Evolutionary conservation across 2,797 vertebrate genomes (phyloP).

Genomic region (Danio choprae): DNA sequence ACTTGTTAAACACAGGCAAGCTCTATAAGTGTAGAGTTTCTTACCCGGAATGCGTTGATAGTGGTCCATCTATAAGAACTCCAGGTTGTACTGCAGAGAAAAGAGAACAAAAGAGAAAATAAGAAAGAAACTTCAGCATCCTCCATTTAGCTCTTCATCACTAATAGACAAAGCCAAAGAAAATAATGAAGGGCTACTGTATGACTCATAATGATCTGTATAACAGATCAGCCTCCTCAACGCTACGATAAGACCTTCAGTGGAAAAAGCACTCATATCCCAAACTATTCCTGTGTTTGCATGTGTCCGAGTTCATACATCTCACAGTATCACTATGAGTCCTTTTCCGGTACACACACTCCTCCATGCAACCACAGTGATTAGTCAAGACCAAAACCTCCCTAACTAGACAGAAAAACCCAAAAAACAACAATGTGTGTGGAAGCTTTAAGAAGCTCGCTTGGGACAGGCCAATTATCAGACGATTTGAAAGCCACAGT

Average conservation of each 20-base stretch:
- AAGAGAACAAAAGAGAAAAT: constrained; percentile 5
- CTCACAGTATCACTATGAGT: constrained; percentile 8
- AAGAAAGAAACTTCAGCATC: neutral
- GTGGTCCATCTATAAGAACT: constrained; percentile 2
- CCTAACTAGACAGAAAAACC: constrained; percentile 26
- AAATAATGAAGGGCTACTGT: constrained; percentile 23
- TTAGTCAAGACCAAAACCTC: constrained; percentile 41
- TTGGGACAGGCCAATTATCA: neutral
- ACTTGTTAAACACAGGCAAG: neutral
- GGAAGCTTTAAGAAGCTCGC: neutral
- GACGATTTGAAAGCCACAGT: constrained; percentile 16
- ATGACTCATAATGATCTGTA: constrained; percentile 48
- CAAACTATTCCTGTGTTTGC: neutral
- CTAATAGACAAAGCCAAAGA: neutral
- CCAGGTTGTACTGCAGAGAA: neutral
- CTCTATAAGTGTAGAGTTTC: neutral
- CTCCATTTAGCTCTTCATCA: neutral
- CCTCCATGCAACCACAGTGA: constrained; percentile 32
- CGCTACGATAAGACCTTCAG: constrained; percentile 25
- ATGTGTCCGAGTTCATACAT: constrained; percentile 22
- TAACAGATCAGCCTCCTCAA: constrained; percentile 44
- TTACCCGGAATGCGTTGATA: constrained; percentile 19
- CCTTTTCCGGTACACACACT: constrained; percentile 30
- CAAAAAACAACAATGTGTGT: neutral
- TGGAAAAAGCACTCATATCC: constrained; percentile 13